A percentile compares a stretch with the other conserved stretches of the same genome.
Evolutionary conservation across 1,140 invertebrate genomes (phyloP).

Genomic region (Macrosteles quadrilineatus): DNA sequence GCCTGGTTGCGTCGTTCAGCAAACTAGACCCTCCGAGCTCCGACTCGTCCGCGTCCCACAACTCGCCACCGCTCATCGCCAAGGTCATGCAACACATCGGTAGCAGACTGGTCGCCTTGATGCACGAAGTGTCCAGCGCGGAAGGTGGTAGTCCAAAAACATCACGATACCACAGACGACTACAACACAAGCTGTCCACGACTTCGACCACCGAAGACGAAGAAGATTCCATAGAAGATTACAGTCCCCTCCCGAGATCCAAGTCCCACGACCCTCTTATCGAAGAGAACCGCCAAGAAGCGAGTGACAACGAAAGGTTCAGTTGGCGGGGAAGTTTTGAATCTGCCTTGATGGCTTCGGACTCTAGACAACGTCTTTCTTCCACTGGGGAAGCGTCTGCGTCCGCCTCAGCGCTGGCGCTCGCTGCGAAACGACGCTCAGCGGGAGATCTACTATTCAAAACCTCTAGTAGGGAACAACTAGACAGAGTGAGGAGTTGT

Average conservation of each 20-base stretch:
- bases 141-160: constrained; percentile 40
- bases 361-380: constrained; percentile 71
- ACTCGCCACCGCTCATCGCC: constrained; percentile 82
- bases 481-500: constrained; percentile 75
- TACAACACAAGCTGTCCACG: constrained; percentile 60
- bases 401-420: constrained; percentile 61
- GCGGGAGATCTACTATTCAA: constrained; percentile 77
- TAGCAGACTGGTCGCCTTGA: constrained; percentile 81
- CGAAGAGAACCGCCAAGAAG: constrained; percentile 66
- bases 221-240: constrained; percentile 64
- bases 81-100: constrained; percentile 93
- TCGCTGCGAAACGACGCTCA: constrained; percentile 71
- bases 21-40: constrained; percentile 62
- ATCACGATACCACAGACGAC: constrained; percentile 54
- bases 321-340: constrained; percentile 90
- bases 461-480: constrained; percentile 70
- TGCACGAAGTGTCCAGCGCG: constrained; percentile 76
- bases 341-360: constrained; percentile 76
- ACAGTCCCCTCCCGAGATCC: constrained; percentile 62
- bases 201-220: constrained; percentile 76
- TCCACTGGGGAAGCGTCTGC: constrained; percentile 60
- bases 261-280: constrained; percentile 74
- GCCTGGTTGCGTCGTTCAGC: constrained; percentile 75
- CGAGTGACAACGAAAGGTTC: constrained; percentile 86
- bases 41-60: constrained; percentile 59